Evolutionary conservation across 2,888 invertebrate genomes (phyloP).

Genomic region (Amaurobius ferox): DNA sequence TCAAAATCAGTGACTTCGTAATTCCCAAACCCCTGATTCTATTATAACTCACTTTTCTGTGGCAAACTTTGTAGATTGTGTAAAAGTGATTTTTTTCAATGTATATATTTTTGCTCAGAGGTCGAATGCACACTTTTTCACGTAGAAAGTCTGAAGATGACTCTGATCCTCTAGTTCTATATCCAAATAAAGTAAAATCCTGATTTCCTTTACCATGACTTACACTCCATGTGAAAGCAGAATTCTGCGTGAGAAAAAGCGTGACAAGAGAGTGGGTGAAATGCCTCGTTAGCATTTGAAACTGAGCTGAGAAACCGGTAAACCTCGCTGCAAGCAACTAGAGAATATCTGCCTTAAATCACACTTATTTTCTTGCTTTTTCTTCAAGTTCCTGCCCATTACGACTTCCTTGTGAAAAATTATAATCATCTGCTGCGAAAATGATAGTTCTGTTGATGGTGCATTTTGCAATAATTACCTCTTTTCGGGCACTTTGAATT

Average conservation of each 20-base stretch:
- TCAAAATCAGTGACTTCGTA: too few species aligned
- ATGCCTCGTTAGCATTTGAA: slow-evolving; percentile 2
- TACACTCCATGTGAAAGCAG: background rate
- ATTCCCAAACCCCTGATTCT: too few species aligned
- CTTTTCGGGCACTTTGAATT: too few species aligned
- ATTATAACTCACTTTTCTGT: too few species aligned
- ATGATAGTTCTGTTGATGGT: background rate
- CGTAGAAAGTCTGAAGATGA: too few species aligned
- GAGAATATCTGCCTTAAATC: background rate
- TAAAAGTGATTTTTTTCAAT: too few species aligned
- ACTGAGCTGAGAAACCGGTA: background rate
- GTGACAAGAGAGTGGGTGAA: background rate
- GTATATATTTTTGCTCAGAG: too few species aligned
- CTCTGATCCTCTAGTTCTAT: too few species aligned
- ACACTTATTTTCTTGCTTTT: background rate
- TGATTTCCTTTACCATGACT: background rate
- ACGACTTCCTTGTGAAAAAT: background rate
- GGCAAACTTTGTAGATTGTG: too few species aligned
- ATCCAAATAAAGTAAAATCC: too few species aligned
- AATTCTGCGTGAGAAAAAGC: background rate
- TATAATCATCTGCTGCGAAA: background rate
- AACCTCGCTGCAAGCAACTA: background rate
- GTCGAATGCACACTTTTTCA: too few species aligned
- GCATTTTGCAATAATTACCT: too few species aligned
- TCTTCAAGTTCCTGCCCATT: background rate